Base-by-base conservation (phyloP, 2,888 invertebrate species). In the Zele albiditarsus region DNA sequence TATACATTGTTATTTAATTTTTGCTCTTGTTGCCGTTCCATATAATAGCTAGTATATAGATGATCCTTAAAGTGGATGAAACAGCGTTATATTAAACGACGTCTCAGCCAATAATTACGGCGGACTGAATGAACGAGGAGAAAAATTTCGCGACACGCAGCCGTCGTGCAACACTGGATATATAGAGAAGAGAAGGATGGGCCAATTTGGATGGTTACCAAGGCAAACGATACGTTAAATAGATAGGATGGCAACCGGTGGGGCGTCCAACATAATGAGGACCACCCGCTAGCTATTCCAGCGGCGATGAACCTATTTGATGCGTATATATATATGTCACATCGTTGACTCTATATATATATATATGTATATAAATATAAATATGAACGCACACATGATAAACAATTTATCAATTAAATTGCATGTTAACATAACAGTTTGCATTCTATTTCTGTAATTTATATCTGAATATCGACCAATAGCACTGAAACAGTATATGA, bases 141-240 rank as follows among this genome's bases (percentile, higher is more conserved):
- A 57, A 70, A 65, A 63, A 73, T 69, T 66, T 77, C 72, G 72
- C 25, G 70, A 25, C 38, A 38, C 27, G 58, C 66, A 20, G 70
- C 20, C 72, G 66, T 62, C 71, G 73, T 69, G 67, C 58, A 42
- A 72, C 65, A 68, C 25, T 60, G 60, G 70, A 76, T 66, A 68
- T 67, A 68, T 62, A 69, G 70, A 66, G 76, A 42, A 63, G 85
- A 84, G 85, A 82, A 82, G 83, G 84, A 83, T 83, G 85, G 84
- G 85, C 88, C 88, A 88, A 89, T 89, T 89, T 89, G 88, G 89
- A 87, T 85, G 87, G 86, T 88, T 88, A 89, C 89, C 88, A 88
- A 88, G 88, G 85, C 87, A 88, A 89, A 88, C 88, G 89, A 89
- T 88, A 88, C 88, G 88, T 89, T 89, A 87, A 88, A 89, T 88